Evolutionary conservation across 2,888 invertebrate species (phyloP), one percentile per base, ranked within the genome.

Genomic region (Scaptomyza polygonia): DNA sequence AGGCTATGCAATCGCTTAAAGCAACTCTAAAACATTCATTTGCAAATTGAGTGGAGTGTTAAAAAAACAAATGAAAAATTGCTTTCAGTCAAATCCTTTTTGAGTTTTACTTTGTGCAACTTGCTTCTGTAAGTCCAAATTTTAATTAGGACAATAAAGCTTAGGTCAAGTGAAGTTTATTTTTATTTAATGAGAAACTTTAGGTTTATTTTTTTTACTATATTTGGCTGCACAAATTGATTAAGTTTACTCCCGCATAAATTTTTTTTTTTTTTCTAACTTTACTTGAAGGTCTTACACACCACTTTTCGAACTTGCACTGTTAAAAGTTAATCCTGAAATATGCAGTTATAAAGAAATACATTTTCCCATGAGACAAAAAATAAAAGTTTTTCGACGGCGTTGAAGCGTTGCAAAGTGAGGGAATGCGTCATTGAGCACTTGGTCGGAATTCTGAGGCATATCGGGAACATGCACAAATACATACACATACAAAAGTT

Each of bases 361-460:
- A 16, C 12, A 1, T 6, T 1, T 12, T 16, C n/a, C 9, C 8
- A n/a, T 43, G 7, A 6, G n/a, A 27, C 5, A 2, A 4, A 34
- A 43, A 54, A 2, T 2, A 34, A 43, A 54, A 63, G 71, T 69
- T 66, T 29, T 67, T 67, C 39, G n/a, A 9, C 43, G 55, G 62
- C 80, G 62, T 29, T 61, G 69, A 72, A 76, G 69, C 86, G 47
- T 67, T 58, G 18, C 62, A 64, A 57, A 66, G 66, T 18, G 5
- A 58, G 11, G 29, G 30, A 77, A 61, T 58, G 79, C 71, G 66
- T 75, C 79, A 82, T 55, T 82, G 67, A 45, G 32, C 79, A 61
- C 58, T 81, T 59, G 75, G 25, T 52, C 30, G 49, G 18, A 55
- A 11, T 48, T 61, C 57, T 42, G 62, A 56, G 57, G 61, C 73